Percentiles rank a stretch among this genome's conserved stretches.
Conservation (phyloP, 1,140 invertebrate species). For the Drosophila sulfurigaster region DNA sequence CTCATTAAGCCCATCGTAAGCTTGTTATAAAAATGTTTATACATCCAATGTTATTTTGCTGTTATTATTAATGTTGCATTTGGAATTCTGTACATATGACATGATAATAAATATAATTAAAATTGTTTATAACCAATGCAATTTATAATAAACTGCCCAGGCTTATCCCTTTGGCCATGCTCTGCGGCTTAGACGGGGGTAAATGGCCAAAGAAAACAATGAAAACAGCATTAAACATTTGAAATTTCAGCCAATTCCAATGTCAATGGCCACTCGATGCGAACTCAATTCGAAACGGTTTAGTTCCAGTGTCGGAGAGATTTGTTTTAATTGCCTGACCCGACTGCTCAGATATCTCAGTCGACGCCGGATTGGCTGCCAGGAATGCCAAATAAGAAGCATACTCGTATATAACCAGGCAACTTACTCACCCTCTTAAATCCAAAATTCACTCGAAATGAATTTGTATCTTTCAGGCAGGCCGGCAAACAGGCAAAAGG, state of each 20-base stretch:
- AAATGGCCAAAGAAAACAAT: conserved; percentile 5
- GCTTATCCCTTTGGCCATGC: conserved; percentile 68
- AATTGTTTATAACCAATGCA: conserved; percentile 51
- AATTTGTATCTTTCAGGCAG: conserved; percentile 62
- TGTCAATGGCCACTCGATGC: conserved; percentile 56
- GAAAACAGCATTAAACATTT: conserved; percentile 3
- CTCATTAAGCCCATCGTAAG: conserved; percentile 59
- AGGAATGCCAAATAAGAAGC: conserved; percentile 19
- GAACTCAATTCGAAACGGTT: conserved; percentile 54
- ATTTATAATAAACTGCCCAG: conserved; percentile 41
- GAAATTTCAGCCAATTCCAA: conserved; percentile 40
- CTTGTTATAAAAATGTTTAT: conserved; percentile 51
- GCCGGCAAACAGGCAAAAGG: conserved; percentile 27
- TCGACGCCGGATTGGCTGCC: conserved; percentile 17
- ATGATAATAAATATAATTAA: conserved; percentile 57
- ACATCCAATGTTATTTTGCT: conserved; percentile 3
- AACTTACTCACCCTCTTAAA: conserved; percentile 73
- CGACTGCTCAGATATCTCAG: conserved; percentile 9
- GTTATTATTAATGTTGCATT: conserved; percentile 5
- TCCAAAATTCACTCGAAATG: conserved; percentile 69
- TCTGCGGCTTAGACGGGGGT: conserved; percentile 39
- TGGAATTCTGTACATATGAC: conserved; percentile 25
- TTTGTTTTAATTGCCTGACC: conserved; percentile 72
- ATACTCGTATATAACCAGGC: conserved; percentile 34
- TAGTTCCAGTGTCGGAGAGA: conserved; percentile 56